A percentile compares a stretch with the other conserved stretches of the same genome.
These are phyloP conservation scores for Caenorhabditis afra DNA, from an alignment of 2,888 invertebrate genomes.

Conservation along the genomic window DNA sequence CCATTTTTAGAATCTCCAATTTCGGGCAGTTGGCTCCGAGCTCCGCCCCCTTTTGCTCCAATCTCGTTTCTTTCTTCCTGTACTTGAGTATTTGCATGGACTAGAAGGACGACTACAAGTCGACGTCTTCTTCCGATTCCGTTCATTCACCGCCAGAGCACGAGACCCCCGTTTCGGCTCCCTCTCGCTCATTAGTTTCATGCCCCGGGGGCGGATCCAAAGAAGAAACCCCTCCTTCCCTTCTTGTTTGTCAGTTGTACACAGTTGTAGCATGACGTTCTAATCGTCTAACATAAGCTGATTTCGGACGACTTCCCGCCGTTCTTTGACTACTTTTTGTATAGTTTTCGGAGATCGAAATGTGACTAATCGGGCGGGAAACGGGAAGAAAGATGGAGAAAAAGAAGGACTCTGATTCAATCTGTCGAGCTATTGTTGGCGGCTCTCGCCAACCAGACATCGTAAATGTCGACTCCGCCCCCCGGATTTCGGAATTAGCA, in stretches of 20 bases:
- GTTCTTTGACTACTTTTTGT: constrained; percentile 23
- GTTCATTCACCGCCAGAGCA: not conserved
- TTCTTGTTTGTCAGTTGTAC: constrained; percentile 8
- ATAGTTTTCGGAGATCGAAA: constrained; percentile 29
- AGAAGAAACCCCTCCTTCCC: not conserved
- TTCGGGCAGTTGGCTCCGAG: not conserved
- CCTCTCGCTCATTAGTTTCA: not conserved
- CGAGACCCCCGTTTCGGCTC: too few relatives aligned
- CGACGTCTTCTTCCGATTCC: not conserved
- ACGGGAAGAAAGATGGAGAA: not conserved
- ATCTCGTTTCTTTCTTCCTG: not conserved
- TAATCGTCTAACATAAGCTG: constrained; percentile 9
- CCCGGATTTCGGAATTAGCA: not conserved
- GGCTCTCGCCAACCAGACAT: not conserved
- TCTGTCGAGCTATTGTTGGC: constrained; percentile 15
- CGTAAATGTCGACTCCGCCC: not conserved
- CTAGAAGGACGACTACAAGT: too few relatives aligned
- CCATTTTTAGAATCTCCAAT: not conserved
- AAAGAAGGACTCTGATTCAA: not conserved
- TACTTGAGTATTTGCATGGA: too few relatives aligned
- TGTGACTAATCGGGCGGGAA: constrained; percentile 13
- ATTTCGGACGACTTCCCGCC: constrained; percentile 18
- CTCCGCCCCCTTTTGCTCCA: not conserved
- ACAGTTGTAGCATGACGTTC: constrained; percentile 22
- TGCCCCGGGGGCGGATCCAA: not conserved